Base-by-base conservation (phyloP, 2,797 vertebrate species). In the Darevskia mixta region DNA sequence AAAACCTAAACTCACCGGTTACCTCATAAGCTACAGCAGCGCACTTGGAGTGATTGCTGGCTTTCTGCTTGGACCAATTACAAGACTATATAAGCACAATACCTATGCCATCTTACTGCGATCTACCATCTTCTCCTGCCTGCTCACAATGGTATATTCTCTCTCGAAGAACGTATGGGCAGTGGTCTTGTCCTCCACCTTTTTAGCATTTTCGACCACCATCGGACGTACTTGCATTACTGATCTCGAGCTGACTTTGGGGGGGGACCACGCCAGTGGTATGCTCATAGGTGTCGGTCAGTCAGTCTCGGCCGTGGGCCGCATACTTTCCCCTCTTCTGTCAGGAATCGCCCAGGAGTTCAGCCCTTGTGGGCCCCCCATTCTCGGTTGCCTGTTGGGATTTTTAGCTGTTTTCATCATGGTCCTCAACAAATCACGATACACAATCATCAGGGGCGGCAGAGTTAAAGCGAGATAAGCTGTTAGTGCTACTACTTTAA, bases 21-120 rank as follows among this genome's bases (percentile, higher is more conserved):
- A 98, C 89, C 96, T 99, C 18, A 97, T 99, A 94, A 98, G 98
- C 93, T 99, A 98, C 87, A 98, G 98, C 96, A 99, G 98, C 92
- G 97, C 97, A 0, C 95, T 99, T 38, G 98, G 99, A 45, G 98
- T 98, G 67, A 94, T 98, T 91, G 97, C 98, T 0, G 98, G 99
- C 79, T 98, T 97, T 83, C 95, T 98, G 78, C 97, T 99, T 13
- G 98, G 98, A 32, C 98, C 98, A 0, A 95, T 99, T 90, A 98
- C 98, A 1, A 95, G 95, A 88, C 93, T 99, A 0, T 99, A 99
- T 29, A 43, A 83, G 49, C 97, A 98, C 91, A 95, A 97, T 96
- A 97, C 92, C 73, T 45, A 95, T 94, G 75, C 86, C 10, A 94
- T 99, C 93, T 88, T 99, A 95, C 95, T 99, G n/a, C 98, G 98